phyloP scores from a whole-genome alignment of 2,888 invertebrate species.

The Carabus problematicus region DNA sequence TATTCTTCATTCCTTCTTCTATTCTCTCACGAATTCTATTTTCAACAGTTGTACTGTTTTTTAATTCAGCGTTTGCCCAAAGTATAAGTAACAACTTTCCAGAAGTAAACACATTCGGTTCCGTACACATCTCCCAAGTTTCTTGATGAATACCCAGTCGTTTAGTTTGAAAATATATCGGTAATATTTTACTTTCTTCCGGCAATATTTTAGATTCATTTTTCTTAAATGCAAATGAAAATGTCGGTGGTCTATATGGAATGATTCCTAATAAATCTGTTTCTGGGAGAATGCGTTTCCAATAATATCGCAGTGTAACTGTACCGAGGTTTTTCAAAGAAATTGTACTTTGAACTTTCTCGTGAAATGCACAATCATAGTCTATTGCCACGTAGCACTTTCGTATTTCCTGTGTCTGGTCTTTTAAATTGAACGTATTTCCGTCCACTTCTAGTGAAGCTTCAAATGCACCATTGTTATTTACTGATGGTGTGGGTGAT shows the following conservation, averaged over 20 bases:
- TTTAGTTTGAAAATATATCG: constrained; percentile 61
- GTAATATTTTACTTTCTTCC: constrained; percentile 59
- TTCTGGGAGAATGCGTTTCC: constrained; percentile 55
- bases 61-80: constrained; percentile 57
- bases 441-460: too few species aligned
- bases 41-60: constrained; percentile 48
- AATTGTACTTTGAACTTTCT: constrained; percentile 48
- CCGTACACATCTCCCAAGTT: constrained; percentile 61
- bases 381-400: constrained; percentile 5
- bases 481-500: too few species aligned
- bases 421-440: not conserved
- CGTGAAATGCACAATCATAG: constrained; percentile 40
- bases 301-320: constrained; percentile 60
- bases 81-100: constrained; percentile 57
- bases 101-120: constrained; percentile 60
- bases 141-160: constrained; percentile 59
- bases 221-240: constrained; percentile 65
- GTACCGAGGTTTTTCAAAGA: constrained; percentile 63
- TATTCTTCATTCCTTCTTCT: constrained; percentile 43
- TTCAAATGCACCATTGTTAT: not conserved
- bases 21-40: constrained; percentile 31
- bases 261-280: constrained; percentile 52
- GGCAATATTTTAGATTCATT: constrained; percentile 64
- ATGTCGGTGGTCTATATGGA: constrained; percentile 55
- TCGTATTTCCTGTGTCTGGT: constrained; percentile 17